Base-by-base conservation (phyloP, 2,113 vertebrate genomes). In the Cottus gobio region DNA sequence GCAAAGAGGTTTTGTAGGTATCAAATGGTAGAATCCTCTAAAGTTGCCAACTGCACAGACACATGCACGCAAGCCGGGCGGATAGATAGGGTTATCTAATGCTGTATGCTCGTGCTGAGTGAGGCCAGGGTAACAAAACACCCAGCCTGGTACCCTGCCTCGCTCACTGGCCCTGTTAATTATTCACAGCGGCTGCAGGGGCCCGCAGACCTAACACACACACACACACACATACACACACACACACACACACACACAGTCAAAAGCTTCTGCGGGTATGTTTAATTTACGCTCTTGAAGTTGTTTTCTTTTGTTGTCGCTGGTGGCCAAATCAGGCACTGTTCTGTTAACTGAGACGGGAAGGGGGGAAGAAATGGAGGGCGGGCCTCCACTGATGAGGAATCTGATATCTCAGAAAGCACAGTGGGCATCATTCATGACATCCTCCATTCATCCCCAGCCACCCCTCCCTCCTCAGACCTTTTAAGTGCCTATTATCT, bases 1-100 rank as follows among this genome's bases (percentile, higher is more conserved):
- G 84, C 82, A 74, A 67, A 84, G 79, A 89, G 79, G 77, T 78
- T 86, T 77, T 76, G 71, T 36, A 80, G 85, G 88, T 91, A 92
- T 93, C 90, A 87, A 46, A 88, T 93, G 90, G 85, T 91, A 28
- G 85, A 89, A 91, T 87, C 89, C 86, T 88, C 91, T 91, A 86
- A 90, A 90, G 91, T 91, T 81, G 88, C 85, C 60, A 75, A 52
- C 72, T 81, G 26, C 84, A 61, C 75, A 71, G 70, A 83, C 79
- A 62, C 77, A 79, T 22, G 24, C 79, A 84, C 80, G 73, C 77
- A 73, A 56, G 66, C 70, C 22, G 24, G 26, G 54, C 31, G 73
- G 79, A 83, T 70, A 83, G 90, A 89, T 76, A 61, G 79, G 80
- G 87, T 90, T 90, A 90, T 90, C 89, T 90, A 87, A 90, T 83